These are phyloP conservation scores for Eulithis prunata DNA, from an alignment of 2,888 invertebrate species.

Conservation along the genomic window DNA sequence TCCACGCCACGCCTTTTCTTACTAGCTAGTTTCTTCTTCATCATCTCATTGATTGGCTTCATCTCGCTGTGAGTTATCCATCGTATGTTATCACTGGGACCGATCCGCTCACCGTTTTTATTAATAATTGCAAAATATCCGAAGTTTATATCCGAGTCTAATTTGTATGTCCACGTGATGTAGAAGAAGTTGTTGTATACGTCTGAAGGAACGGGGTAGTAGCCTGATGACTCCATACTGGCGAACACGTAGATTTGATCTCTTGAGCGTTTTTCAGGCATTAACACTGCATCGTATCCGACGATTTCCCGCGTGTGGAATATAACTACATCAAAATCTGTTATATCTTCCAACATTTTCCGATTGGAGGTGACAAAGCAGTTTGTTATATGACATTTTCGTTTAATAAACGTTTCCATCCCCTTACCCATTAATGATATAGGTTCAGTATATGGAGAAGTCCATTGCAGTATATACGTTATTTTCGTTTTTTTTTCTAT, in stretches of 20 bases:
- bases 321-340: slow-evolving; percentile 58
- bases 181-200: slow-evolving; percentile 56
- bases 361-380: slow-evolving; percentile 61
- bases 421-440: slow-evolving; percentile 50
- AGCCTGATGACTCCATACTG: slow-evolving; percentile 57
- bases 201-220: slow-evolving; percentile 53
- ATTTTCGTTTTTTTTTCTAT: slow-evolving; percentile 12
- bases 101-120: slow-evolving; percentile 45
- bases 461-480: slow-evolving; percentile 50
- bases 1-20: slow-evolving; percentile 33
- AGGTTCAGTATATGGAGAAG: slow-evolving; percentile 50
- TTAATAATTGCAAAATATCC: slow-evolving; percentile 58
- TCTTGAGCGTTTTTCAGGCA: slow-evolving; percentile 51
- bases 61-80: slow-evolving; percentile 52
- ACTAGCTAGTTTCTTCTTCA: slow-evolving; percentile 26
- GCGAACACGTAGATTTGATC: slow-evolving; percentile 62
- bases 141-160: slow-evolving; percentile 57
- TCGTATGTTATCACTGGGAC: slow-evolving; percentile 50
- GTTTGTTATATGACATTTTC: slow-evolving; percentile 56
- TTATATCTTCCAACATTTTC: slow-evolving; percentile 45
- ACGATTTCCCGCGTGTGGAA: slow-evolving; percentile 59
- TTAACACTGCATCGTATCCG: not conserved
- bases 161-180: slow-evolving; percentile 63
- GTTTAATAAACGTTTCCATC: slow-evolving; percentile 51
- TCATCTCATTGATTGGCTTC: slow-evolving; percentile 42